phyloP scores from a whole-genome alignment of 2,113 vertebrate genomes.

The Ascaphus truei region DNA sequence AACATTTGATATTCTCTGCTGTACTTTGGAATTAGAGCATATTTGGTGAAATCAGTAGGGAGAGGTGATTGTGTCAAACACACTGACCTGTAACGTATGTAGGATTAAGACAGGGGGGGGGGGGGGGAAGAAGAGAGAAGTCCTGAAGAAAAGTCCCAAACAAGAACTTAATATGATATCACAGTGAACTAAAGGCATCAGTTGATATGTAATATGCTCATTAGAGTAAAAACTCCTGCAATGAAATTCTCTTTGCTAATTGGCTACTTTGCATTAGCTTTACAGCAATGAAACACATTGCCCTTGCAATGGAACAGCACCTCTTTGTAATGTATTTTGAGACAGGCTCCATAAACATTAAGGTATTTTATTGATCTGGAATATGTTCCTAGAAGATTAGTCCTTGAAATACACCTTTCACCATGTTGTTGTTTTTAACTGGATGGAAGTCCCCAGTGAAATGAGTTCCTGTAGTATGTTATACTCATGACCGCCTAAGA shows the following conservation, averaged over 20 bases:
- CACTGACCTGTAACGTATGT: neutral
- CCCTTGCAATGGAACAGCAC: neutral
- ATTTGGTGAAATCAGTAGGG: slow-evolving; percentile 1
- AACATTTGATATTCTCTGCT: slow-evolving; percentile 4
- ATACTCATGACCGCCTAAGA: no score
- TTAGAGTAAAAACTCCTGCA: neutral
- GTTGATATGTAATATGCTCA: no score
- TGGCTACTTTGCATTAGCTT: neutral
- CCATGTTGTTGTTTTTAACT: neutral
- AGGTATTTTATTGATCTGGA: neutral
- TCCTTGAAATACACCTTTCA: neutral
- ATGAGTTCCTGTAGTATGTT: neutral
- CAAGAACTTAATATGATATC: no score
- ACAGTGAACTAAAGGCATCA: no score
- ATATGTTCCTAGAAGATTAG: neutral
- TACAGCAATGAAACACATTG: neutral
- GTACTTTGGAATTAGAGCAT: neutral
- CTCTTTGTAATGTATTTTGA: neutral
- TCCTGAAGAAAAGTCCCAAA: no score
- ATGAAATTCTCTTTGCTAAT: neutral
- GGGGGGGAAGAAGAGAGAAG: no score
- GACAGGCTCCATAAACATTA: neutral
- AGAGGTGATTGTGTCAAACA: neutral
- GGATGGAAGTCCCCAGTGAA: neutral
- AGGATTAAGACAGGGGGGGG: neutral